Evolutionary conservation across 2,113 vertebrate genomes (phyloP).

Genomic region (Indicator maculatus): DNA sequence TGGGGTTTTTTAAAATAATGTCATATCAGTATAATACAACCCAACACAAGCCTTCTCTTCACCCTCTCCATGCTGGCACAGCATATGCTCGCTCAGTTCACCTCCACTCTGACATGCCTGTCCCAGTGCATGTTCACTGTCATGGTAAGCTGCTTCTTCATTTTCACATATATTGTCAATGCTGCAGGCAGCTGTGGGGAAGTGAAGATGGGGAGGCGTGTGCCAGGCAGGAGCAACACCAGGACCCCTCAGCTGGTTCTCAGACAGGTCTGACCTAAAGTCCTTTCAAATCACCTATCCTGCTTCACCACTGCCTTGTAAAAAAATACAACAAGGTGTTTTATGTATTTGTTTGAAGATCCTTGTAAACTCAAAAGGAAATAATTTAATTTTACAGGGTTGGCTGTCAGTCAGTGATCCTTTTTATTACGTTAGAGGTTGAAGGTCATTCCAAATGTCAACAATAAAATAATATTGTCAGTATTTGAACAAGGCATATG

Average conservation of each 20-base stretch:
- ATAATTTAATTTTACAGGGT: background rate
- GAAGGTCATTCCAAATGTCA: background rate
- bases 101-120: background rate
- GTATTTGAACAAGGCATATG: background rate
- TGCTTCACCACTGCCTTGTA: background rate
- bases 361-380: background rate
- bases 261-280: background rate
- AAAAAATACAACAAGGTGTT: background rate
- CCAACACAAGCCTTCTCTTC: background rate
- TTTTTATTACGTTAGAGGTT: background rate
- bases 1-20: background rate
- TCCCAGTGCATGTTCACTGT: background rate
- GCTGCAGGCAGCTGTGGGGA: background rate
- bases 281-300: background rate
- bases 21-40: background rate
- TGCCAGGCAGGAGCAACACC: background rate
- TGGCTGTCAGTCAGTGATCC: background rate
- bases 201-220: too few species aligned
- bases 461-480: background rate
- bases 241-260: background rate
- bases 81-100: background rate
- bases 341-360: background rate
- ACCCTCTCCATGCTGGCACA: background rate
- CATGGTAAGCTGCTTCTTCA: background rate
- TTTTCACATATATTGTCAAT: background rate